Conservation (phyloP, 2,797 vertebrate genomes). For the Distichodus sexfasciatus region DNA sequence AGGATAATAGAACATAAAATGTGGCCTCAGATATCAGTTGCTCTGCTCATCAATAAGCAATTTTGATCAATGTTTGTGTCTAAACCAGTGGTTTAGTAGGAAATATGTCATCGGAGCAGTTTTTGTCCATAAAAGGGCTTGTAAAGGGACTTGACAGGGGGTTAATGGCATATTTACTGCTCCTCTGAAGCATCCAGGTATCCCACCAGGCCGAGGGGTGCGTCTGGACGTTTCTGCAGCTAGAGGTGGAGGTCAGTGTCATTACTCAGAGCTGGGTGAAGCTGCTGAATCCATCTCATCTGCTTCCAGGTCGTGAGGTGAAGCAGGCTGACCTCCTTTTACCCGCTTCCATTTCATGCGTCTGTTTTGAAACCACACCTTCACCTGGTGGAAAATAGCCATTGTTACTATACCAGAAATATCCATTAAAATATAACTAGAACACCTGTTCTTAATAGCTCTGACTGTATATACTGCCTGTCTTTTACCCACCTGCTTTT, state of each 20-base stretch:
- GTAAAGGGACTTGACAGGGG: conserved; percentile 24
- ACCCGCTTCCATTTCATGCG: conserved; percentile 99
- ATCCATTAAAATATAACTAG: background rate
- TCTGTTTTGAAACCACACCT: conserved; percentile 98
- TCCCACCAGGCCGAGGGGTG: conserved; percentile 14
- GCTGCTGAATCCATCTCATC: conserved; percentile 91
- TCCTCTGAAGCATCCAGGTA: conserved; percentile 8
- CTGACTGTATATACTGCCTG: no score
- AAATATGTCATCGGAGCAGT: conserved; percentile 33
- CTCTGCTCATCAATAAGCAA: conserved; percentile 17
- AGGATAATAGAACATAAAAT: conserved; percentile 17
- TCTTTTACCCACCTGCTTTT: no score
- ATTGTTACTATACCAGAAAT: conserved; percentile 14
- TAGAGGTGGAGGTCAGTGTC: conserved; percentile 15
- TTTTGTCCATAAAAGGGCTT: conserved; percentile 48
- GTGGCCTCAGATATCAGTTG: conserved; percentile 23
- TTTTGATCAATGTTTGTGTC: conserved; percentile 51
- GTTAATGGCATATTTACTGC: conserved; percentile 6
- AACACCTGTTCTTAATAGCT: no score
- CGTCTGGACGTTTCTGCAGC: conserved; percentile 25
- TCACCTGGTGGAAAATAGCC: conserved; percentile 77
- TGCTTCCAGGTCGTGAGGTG: conserved; percentile 82
- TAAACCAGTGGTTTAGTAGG: conserved; percentile 25
- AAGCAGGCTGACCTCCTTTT: conserved; percentile 88
- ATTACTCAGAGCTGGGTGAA: conserved; percentile 88